Evolutionary conservation across 2,888 invertebrate species (phyloP), one percentile per base, ranked within the genome.

Genomic region (Drosophila buzzatii): DNA sequence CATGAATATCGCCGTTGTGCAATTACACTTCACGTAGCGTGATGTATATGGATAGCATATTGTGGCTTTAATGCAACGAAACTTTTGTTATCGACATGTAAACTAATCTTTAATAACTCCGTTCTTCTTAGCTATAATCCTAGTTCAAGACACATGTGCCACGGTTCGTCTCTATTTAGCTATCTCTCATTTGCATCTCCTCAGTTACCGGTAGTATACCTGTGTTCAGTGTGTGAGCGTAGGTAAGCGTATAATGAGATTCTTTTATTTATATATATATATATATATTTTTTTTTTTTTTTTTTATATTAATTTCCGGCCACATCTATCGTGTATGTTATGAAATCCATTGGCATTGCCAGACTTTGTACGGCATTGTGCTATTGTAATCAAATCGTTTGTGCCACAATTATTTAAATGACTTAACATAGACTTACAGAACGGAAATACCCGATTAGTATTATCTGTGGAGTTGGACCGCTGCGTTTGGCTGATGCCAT

Each of bases 241-340:
- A 57, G 8, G 10, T 79, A 72, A 76, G 76, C 81, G 81, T 81
- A 79, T 89, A 90, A 87, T 86, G 84, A 81, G 78, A 82, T 88
- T 72, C 78, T 88, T 85, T 6, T n/a, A n/a, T n/a, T n/a, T n/a
- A n/a, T n/a, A n/a, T n/a, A n/a, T n/a, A n/a, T n/a, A n/a, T n/a
- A n/a, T n/a, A n/a, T n/a, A n/a, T n/a, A n/a, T 6, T 27, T 27
- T 82, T 85, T 88, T 85, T 82, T 85, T 81, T 85, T 82, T 85
- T 81, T 85, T 90, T 85, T 91, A 90, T 87, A 85, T 82, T 82
- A 88, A 90, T 90, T 88, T 88, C 88, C 88, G 90, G 82, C 56
- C 70, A 42, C 35, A 67, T 47, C 56, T 56, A 56, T 64, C 33
- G 53, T 49, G 51, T 64, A 44, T 52, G 60, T 59, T 70, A 55